Percentiles rank a stretch among this genome's conserved stretches.
These are phyloP conservation scores for Battus philenor DNA, from an alignment of 1,140 invertebrate species.

Conservation along the genomic window DNA sequence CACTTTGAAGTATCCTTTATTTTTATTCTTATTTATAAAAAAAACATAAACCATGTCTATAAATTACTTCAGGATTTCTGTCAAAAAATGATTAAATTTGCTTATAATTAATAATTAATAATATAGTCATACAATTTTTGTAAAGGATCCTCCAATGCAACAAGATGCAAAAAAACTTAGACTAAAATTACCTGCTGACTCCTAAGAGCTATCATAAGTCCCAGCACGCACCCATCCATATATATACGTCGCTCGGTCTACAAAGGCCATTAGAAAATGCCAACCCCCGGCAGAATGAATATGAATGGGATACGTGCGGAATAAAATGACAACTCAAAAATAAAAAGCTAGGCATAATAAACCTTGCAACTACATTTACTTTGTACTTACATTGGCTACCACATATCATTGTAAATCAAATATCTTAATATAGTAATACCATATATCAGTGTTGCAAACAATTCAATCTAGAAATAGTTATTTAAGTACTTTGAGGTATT, in stretches of 20 bases:
- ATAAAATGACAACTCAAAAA: slow-evolving; percentile 73
- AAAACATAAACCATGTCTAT: no score
- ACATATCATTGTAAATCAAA: slow-evolving; percentile 31
- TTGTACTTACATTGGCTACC: slow-evolving; percentile 55
- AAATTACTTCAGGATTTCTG: no score
- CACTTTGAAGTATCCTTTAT: no score
- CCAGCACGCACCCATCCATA: slow-evolving; percentile 72
- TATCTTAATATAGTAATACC: slow-evolving; percentile 18
- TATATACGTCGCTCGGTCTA: slow-evolving; percentile 45
- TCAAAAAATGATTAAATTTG: no score
- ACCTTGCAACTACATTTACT: slow-evolving; percentile 64
- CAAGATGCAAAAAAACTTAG: slow-evolving; percentile 8
- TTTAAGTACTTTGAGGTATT: slow-evolving; percentile 15
- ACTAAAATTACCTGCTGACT: slow-evolving; percentile 55
- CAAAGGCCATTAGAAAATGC: slow-evolving; percentile 54
- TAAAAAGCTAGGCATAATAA: slow-evolving; percentile 65
- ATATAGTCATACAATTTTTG: no score
- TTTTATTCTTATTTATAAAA: no score
- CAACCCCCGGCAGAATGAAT: slow-evolving; percentile 73
- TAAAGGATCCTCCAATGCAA: no score
- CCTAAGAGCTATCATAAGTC: slow-evolving; percentile 46
- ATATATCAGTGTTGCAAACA: slow-evolving; percentile 24
- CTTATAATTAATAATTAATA: no score
- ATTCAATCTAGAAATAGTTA: slow-evolving; percentile 38
- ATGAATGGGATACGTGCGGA: slow-evolving; percentile 77